phyloP scores from a whole-genome alignment of 1,140 invertebrate genomes.

The Meloidogyne chitwoodi region DNA sequence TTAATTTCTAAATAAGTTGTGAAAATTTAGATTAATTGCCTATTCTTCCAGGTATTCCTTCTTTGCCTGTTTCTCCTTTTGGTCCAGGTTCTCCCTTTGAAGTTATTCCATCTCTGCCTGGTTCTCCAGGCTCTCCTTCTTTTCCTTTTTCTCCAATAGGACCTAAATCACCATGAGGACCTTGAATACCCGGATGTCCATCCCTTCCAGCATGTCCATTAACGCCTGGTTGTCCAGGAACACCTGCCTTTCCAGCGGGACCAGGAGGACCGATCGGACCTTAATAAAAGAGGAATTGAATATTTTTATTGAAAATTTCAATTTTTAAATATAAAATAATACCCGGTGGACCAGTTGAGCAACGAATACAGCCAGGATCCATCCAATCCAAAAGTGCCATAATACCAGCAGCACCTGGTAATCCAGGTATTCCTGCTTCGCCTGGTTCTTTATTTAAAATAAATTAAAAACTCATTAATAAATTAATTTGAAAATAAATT shows the following conservation, averaged over 20 bases:
- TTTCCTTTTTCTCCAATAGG: constrained; percentile 1
- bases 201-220: constrained; percentile 21
- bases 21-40: neutral
- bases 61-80: constrained; percentile 14
- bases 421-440: neutral
- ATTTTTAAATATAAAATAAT: neutral
- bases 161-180: constrained; percentile 9
- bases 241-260: neutral
- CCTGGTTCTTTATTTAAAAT: neutral
- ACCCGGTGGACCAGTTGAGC: constrained; percentile 7
- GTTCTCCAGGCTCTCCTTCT: constrained; percentile 6
- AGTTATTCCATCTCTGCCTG: constrained; percentile 16
- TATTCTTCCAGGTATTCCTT: constrained; percentile 5
- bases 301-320: too few species aligned
- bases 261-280: constrained; percentile 6
- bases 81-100: constrained; percentile 15
- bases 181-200: constrained; percentile 26
- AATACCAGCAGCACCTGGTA: constrained; percentile 12
- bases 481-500: neutral
- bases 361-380: constrained; percentile 8
- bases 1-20: neutral
- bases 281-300: neutral
- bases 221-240: constrained; percentile 2
- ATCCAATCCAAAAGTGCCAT: constrained; percentile 10
- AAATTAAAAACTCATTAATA: too few species aligned